Base-by-base conservation (phyloP, 2,113 vertebrate genomes). In the Noctilio leporinus region DNA sequence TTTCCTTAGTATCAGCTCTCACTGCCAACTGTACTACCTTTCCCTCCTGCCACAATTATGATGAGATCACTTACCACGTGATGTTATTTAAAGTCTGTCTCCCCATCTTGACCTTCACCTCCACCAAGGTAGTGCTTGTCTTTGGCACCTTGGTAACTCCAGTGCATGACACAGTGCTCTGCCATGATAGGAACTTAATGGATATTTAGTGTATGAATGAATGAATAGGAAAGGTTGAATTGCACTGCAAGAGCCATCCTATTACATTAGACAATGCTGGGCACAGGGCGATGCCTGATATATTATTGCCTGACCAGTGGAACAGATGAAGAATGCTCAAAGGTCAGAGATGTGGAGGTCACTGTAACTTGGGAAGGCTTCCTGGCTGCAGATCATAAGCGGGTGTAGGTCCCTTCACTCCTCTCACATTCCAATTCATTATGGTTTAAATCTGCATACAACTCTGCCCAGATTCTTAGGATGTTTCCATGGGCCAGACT, bases 401-500 rank as follows among this genome's bases (percentile, higher is more conserved):
- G 9, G n/a, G 82, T 64, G 62, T 95, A 77, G 82, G 38, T 38
- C 38, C 35, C 69, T 94, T 83, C 57, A 62, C 91, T 93, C 93
- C 69, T 93, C 33, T 95, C 77, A 86, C 73, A 83, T 93, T 95
- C 73, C 49, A 22, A 0, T 49, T 62, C 55, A 45, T 62, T 53
- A 88, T 62, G 75, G 30, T 78, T 94, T 72, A 76, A 87, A 94
- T 96, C 57, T 64, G 80, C 45, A 47, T n/a, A 85, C 51, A 53
- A 20, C 77, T 75, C 93, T 94, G 89, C 67, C 67, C 67, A 93
- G 73, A 96, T 96, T 93, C 94, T 91, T 89, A 62, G 59, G 62
- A 89, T 95, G 49, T 82, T 97, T 94, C 55, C 22, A 35, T 26
- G 10, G 53, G 59, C 22, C 47, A 49, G 86, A 90, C 85, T 95